Percentiles rank a stretch among this genome's conserved stretches.
phyloP scores from a whole-genome alignment of 2,113 vertebrate species.

The Centropus unirufus region DNA sequence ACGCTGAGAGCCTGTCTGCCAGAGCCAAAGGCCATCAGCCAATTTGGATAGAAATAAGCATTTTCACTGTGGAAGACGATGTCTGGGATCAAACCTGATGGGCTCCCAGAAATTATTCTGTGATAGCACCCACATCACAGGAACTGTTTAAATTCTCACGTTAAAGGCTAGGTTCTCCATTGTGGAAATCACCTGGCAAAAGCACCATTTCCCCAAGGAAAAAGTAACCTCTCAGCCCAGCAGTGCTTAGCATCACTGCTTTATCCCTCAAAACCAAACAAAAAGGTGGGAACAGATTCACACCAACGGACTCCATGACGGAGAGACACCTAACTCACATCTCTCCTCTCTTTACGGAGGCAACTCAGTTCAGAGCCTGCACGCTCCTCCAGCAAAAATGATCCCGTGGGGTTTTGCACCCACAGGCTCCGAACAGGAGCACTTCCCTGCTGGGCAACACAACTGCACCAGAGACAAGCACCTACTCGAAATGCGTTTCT shows the following conservation, averaged over 20 bases:
- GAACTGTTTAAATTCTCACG: neutral
- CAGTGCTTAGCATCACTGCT: neutral
- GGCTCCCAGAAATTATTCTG: neutral
- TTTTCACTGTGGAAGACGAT: neutral
- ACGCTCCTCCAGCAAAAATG: neutral
- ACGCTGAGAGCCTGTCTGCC: neutral
- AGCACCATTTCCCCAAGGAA: neutral
- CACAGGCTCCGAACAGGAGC: neutral
- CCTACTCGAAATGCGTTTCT: conserved; percentile 94
- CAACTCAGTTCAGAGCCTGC: neutral
- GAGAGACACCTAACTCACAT: accelerated
- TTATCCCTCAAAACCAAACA: neutral
- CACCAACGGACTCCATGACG: neutral
- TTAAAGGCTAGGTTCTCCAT: neutral
- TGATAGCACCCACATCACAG: neutral
- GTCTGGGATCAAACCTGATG: neutral
- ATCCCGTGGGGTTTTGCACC: neutral
- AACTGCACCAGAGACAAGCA: neutral
- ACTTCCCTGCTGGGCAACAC: accelerated
- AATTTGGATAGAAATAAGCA: neutral
- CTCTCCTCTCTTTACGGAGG: too few species aligned
- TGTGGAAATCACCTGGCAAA: neutral
- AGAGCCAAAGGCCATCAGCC: neutral
- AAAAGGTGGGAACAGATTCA: neutral
- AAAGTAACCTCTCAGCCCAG: neutral